These are phyloP conservation scores for Dermatophagoides farinae DNA, from an alignment of 1,140 invertebrate genomes.

Conservation along the genomic window DNA sequence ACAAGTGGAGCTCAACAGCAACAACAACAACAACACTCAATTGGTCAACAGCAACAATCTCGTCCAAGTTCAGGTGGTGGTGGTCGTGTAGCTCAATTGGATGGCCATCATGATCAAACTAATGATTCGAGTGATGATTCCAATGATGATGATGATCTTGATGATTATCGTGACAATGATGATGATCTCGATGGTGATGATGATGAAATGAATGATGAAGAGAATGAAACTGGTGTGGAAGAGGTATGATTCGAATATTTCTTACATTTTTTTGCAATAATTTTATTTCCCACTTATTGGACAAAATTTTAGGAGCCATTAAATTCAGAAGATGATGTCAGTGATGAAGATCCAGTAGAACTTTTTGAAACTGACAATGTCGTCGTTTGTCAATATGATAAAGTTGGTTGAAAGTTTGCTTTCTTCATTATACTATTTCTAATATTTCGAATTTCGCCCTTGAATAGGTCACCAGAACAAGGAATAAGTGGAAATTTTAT, in stretches of 20 bases:
- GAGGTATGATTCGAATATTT: constrained; percentile 64
- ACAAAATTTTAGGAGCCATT: constrained; percentile 25
- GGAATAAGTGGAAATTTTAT: constrained; percentile 99
- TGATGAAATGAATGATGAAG: constrained; percentile 49
- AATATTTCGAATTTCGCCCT: constrained; percentile 17
- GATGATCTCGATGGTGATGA: constrained; percentile 31
- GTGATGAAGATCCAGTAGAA: constrained; percentile 29
- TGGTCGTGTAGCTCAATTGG: constrained; percentile 31
- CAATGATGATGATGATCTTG: constrained; percentile 39
- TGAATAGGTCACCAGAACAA: constrained; percentile 71
- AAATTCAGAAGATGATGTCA: constrained; percentile 32
- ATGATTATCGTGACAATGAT: constrained; percentile 45
- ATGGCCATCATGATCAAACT: constrained; percentile 33
- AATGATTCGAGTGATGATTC: constrained; percentile 31
- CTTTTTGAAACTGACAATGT: constrained; percentile 33
- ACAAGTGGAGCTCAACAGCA: not conserved
- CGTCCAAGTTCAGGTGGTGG: not conserved
- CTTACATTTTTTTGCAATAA: not conserved
- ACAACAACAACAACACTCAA: not conserved
- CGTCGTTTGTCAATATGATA: constrained; percentile 25
- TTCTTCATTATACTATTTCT: constrained; percentile 38
- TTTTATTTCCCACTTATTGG: not conserved
- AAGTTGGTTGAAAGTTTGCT: constrained; percentile 71
- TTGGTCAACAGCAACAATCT: not conserved
- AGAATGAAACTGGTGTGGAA: constrained; percentile 48